Evolutionary conservation across 2,888 invertebrate species (phyloP).

Genomic region (Mythimna ferrago): DNA sequence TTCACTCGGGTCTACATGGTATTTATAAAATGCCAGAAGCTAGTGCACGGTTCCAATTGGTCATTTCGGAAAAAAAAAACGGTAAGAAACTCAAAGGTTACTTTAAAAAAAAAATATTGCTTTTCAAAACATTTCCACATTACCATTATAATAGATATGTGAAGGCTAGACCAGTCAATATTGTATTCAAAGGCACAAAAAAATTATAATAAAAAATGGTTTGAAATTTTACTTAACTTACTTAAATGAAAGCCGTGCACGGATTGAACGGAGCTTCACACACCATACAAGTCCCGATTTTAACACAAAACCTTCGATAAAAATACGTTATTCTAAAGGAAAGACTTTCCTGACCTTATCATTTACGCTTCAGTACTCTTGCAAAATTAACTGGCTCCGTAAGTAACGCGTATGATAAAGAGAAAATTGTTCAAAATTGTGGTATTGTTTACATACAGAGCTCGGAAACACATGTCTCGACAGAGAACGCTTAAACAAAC

Average conservation of each 20-base stretch:
- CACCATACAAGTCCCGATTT: constrained; percentile 27
- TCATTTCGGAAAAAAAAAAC: no score
- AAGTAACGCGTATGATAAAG: constrained; percentile 53
- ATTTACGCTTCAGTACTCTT: constrained; percentile 48
- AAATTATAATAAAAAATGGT: no score
- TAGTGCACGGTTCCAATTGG: no score
- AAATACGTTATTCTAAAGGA: constrained; percentile 35
- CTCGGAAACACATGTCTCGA: neutral
- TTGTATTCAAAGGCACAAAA: no score
- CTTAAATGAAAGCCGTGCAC: constrained; percentile 26
- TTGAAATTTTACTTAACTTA: neutral
- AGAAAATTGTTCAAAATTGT: constrained; percentile 57
- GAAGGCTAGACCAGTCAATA: no score
- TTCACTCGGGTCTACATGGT: no score
- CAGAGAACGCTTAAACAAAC: no score
- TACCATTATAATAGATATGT: no score
- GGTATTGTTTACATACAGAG: constrained; percentile 54
- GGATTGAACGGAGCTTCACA: constrained; percentile 25
- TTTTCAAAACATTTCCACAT: no score
- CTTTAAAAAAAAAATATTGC: no score
- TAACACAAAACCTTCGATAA: constrained; percentile 49
- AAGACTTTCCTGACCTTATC: constrained; percentile 54
- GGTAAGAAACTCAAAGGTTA: no score
- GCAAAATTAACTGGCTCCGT: constrained; percentile 53
- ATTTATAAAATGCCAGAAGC: no score